Evolutionary conservation across 2,888 invertebrate genomes (phyloP), one percentile per base, ranked within the genome.

Genomic region (Hecatera dysodea): DNA sequence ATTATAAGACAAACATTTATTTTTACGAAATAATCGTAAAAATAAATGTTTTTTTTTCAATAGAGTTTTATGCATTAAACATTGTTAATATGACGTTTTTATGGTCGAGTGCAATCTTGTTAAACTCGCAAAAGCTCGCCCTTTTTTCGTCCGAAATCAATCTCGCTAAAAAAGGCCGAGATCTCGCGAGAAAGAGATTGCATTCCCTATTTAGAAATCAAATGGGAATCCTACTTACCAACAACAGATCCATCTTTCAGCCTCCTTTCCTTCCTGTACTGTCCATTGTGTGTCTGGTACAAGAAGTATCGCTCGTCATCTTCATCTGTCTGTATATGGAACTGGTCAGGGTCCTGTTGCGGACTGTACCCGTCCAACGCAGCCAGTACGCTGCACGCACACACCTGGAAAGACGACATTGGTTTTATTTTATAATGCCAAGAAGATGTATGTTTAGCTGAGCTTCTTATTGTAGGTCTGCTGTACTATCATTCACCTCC

Each of bases 321-420:
- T 91, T 98, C 98, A 88, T 99, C 98, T 17, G 98, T 98, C 94
- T 98, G 98, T 86, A 98, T 98, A 96, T 99, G 98, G 94, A 98
- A 98, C 93, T 98, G 98, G 72, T 97, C 97, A 61, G 97, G 96
- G 67, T 97, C 96, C 87, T 97, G 97, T 96, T 97, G 97, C 53
- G 97, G 96, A 84, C 95, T 95, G 91, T 95, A 96, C 2, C 94
- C 93, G 69, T 95, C 95, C 60, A 96, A 86, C 29, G 94, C 94
- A 57, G 94, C 95, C 22, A 95, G 85, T 6, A 93, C 92, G 61
- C 94, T 87, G 88, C 91, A 94, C 2, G 90, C 93, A 84, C 92
- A 95, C 73, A 95, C 88, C 96, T 96, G 91, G 82, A 68, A 39
- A 11, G 42, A 36, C 55, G 64, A 70, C n/a, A 44, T 8, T 39